Conservation (phyloP, 2,113 vertebrate species). For the Oceanites oceanicus region DNA sequence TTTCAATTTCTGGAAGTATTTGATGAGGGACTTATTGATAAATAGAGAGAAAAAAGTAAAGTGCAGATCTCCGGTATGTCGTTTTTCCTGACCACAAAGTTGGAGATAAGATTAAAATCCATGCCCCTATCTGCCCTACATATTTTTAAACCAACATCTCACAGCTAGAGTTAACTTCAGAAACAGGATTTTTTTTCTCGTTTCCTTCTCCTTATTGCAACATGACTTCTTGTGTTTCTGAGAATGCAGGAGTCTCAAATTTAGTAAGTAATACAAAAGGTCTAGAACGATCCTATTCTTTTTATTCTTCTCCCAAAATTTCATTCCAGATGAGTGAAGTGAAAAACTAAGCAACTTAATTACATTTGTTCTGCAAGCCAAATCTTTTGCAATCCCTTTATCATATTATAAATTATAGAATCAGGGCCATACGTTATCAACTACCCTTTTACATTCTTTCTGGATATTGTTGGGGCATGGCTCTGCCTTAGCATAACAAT, state of each 20-base stretch:
- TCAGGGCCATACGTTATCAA: fast-evolving
- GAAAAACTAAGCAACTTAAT: background rate
- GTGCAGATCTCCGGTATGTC: background rate
- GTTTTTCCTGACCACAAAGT: background rate
- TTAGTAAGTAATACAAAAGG: background rate
- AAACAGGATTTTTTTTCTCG: background rate
- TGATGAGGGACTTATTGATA: background rate
- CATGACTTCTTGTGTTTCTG: background rate
- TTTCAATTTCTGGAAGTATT: background rate
- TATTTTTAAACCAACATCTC: background rate
- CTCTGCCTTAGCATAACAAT: background rate
- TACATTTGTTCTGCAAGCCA: background rate
- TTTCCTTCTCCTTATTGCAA: background rate
- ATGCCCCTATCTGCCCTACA: background rate
- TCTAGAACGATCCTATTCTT: background rate
- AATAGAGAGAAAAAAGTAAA: background rate
- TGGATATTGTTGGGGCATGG: background rate
- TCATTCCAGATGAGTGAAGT: background rate
- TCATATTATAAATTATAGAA: background rate
- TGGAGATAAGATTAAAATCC: background rate
- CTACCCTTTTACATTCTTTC: background rate
- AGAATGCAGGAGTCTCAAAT: background rate
- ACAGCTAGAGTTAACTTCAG: background rate
- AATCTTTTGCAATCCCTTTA: background rate
- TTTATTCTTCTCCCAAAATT: background rate